Percentiles rank a stretch among this genome's conserved stretches.
Evolutionary conservation across 2,888 invertebrate genomes (phyloP).

Genomic region (Thalpophila matura): DNA sequence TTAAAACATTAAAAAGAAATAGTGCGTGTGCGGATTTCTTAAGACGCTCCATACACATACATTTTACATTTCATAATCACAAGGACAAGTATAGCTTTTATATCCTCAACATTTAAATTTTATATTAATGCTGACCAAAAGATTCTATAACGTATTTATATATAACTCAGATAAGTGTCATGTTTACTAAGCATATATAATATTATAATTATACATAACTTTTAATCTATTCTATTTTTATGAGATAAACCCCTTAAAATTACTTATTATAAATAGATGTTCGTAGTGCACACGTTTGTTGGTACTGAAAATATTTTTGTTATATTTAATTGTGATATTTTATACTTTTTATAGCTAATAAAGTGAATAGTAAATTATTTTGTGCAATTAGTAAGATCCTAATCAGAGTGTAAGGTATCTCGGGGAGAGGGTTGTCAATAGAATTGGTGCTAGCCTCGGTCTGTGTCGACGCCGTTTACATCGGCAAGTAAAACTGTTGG

Average conservation of each 20-base stretch:
- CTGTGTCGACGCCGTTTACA: slow-evolving; percentile 25
- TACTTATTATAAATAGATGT: too few relatives aligned
- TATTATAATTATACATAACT: too few relatives aligned
- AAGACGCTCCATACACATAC: background rate
- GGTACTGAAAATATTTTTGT: background rate
- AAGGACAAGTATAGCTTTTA: background rate
- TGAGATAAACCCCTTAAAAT: too few relatives aligned
- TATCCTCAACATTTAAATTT: background rate
- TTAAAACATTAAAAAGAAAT: slow-evolving; percentile 22
- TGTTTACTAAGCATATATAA: too few relatives aligned
- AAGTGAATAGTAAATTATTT: background rate
- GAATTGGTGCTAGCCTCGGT: slow-evolving; percentile 10
- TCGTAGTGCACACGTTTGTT: too few relatives aligned
- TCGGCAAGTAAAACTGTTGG: slow-evolving; percentile 32
- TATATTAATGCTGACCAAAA: background rate
- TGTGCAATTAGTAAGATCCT: background rate
- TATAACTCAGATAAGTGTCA: too few relatives aligned
- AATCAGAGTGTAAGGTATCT: slow-evolving; percentile 39
- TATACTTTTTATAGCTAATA: background rate
- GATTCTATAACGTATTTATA: background rate
- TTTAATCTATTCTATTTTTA: too few relatives aligned
- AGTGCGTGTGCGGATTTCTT: background rate
- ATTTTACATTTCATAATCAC: background rate
- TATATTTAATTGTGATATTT: background rate
- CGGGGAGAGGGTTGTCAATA: slow-evolving; percentile 22